Evolutionary conservation across 2,888 invertebrate genomes (phyloP).

Genomic region (Drosophila aldrichi): DNA sequence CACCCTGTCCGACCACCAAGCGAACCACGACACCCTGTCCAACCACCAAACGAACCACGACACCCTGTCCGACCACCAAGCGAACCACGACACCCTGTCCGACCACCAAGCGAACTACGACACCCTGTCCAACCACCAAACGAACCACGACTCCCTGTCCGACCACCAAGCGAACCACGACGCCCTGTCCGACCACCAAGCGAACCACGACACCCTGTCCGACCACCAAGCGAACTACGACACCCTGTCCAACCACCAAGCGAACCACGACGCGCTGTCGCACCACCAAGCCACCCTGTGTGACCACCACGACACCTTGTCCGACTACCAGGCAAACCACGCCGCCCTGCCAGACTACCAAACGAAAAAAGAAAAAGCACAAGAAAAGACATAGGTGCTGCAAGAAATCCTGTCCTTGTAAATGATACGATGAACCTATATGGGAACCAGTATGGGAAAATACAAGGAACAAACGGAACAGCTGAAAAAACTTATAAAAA

Average conservation of each 20-base stretch:
- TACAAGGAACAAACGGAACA: neutral
- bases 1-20: too few species aligned
- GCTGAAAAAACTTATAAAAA: slow-evolving; percentile 7
- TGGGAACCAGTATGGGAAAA: neutral
- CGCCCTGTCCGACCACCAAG: neutral
- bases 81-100: neutral
- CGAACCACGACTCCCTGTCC: neutral
- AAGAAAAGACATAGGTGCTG: neutral
- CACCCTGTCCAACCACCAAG: neutral
- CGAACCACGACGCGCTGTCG: neutral
- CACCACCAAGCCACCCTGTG: neutral
- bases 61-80: neutral
- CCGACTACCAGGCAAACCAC: neutral
- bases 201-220: neutral
- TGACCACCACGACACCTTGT: neutral
- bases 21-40: neutral
- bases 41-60: neutral
- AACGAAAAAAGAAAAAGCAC: neutral
- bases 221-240: neutral
- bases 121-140: too few species aligned
- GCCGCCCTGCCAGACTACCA: neutral
- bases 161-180: neutral
- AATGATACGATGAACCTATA: neutral
- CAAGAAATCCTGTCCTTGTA: neutral
- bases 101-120: neutral